A percentile compares a stretch with the other conserved stretches of the same genome.
Evolutionary conservation across 2,888 invertebrate genomes (phyloP).

Genomic region (Brassicogethes aeneus): DNA sequence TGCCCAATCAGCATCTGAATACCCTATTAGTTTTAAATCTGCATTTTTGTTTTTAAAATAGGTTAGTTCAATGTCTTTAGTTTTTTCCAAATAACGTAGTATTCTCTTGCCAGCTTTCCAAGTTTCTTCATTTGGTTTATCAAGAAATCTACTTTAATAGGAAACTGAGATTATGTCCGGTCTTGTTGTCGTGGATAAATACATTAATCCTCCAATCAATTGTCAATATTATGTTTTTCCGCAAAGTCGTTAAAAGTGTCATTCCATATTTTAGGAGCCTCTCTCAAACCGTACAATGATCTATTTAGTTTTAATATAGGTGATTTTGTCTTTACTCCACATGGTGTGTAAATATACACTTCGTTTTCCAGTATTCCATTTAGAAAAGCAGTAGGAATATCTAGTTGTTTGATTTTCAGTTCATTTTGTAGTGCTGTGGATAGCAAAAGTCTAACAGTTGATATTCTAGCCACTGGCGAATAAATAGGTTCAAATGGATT

Average conservation of each 20-base stretch:
- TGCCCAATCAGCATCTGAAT: constrained; percentile 16
- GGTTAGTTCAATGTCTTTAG: constrained; percentile 10
- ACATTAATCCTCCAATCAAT: constrained; percentile 15
- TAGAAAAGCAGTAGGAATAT: constrained; percentile 9
- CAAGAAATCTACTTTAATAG: constrained; percentile 10
- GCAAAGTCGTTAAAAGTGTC: constrained; percentile 12
- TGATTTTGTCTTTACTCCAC: constrained; percentile 9
- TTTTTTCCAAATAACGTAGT: constrained; percentile 13
- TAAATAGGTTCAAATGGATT: constrained; percentile 10
- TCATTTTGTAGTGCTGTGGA: constrained; percentile 9
- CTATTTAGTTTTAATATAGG: constrained; percentile 10
- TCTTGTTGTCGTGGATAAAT: constrained; percentile 10
- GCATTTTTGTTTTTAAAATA: constrained; percentile 7
- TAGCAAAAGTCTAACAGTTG: constrained; percentile 11
- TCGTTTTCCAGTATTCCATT: too few species aligned
- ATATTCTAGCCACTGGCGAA: constrained; percentile 11
- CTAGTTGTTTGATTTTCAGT: constrained; percentile 10
- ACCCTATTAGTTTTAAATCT: constrained; percentile 8
- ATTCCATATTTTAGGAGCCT: constrained; percentile 13
- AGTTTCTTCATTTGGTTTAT: constrained; percentile 6
- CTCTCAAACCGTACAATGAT: constrained; percentile 12
- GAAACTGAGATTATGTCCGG: constrained; percentile 12
- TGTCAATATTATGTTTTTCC: constrained; percentile 9
- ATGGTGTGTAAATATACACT: constrained; percentile 10
- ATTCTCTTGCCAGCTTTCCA: constrained; percentile 11